Base-by-base conservation (phyloP, 2,797 vertebrate genomes). In the Sylvilagus floridanus region DNA sequence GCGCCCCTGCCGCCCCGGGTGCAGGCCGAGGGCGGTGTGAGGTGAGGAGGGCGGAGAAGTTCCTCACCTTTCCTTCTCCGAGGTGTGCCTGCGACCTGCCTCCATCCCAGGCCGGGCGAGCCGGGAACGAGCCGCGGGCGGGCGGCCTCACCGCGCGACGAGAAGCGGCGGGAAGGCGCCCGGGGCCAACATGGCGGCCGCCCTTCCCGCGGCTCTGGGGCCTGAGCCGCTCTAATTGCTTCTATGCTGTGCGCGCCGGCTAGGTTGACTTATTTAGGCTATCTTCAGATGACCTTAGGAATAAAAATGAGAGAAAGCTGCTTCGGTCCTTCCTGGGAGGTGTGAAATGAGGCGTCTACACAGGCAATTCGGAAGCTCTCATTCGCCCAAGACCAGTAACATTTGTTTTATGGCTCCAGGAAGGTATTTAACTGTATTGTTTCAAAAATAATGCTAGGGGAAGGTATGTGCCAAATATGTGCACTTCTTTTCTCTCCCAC, bases 221-320 rank as follows among this genome's bases (percentile, higher is more conserved):
- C 54, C 65, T 54, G 37, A 77, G 84, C 72, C 75, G 42, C 11
- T 77, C 68, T 32, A 32, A n/a, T n/a, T n/a, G 57, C 66, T 50
- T 93, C 13, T 47, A 1, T 63, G 10, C 3, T 37, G 30, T 50
- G 16, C 63, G 10, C 28, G 66, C 37, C 73, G 26, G 78, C 84
- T 68, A 91, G 69, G 50, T 35, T 84, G 77, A 9, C 60, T 87
- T 81, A 42, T 54, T 69, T 47, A 95, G 42, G 63, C 54, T 92
- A 65, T 57, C 73, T 32, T 82, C 60, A n/a, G 17, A 28, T 19
- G 76, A 91, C 79, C 24, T 71, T 11, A 94, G 85, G 37, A 66
- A 63, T 65, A 85, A 88, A 82, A 87, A 50, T 88, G 47, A 88
- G 21, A 68, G 82, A 79, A 90, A 75, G 62, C 72, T 37, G 19